Conservation (phyloP, 2,113 vertebrate species). For the Martes martes region DNA sequence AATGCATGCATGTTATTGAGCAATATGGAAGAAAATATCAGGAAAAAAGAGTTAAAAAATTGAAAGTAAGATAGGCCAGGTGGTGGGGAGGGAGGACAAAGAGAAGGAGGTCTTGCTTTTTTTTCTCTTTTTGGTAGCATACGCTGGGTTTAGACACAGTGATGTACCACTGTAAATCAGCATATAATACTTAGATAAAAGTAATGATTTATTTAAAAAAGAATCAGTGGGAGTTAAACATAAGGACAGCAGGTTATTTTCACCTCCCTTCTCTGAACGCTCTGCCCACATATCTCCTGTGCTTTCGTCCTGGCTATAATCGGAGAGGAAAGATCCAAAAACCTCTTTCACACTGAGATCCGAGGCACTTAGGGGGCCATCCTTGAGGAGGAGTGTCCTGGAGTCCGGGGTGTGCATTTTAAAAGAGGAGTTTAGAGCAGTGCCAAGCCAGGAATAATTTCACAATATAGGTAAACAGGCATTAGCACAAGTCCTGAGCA, state of each 20-base stretch:
- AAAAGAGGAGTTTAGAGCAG: neutral
- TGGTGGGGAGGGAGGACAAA: neutral
- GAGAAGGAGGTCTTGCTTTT: neutral
- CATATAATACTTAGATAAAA: neutral
- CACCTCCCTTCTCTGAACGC: neutral
- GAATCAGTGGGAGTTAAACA: neutral
- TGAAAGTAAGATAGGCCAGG: neutral
- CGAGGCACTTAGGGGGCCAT: neutral
- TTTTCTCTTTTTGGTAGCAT: neutral
- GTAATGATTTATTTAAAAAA: slow-evolving; percentile 7
- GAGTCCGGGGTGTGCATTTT: neutral
- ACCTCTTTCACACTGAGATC: neutral
- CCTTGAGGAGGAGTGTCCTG: neutral
- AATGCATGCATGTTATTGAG: neutral
- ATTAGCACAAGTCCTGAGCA: neutral
- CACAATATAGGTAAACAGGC: neutral
- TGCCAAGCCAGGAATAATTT: neutral
- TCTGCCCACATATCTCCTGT: neutral
- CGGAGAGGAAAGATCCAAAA: neutral
- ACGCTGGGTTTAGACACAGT: neutral
- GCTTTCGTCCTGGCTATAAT: neutral
- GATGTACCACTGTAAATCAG: neutral
- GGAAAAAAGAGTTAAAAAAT: neutral
- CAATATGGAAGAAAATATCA: neutral
- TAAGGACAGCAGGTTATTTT: neutral